Base-by-base conservation (phyloP, 2,113 vertebrate genomes). In the Erinaceus europaeus region DNA sequence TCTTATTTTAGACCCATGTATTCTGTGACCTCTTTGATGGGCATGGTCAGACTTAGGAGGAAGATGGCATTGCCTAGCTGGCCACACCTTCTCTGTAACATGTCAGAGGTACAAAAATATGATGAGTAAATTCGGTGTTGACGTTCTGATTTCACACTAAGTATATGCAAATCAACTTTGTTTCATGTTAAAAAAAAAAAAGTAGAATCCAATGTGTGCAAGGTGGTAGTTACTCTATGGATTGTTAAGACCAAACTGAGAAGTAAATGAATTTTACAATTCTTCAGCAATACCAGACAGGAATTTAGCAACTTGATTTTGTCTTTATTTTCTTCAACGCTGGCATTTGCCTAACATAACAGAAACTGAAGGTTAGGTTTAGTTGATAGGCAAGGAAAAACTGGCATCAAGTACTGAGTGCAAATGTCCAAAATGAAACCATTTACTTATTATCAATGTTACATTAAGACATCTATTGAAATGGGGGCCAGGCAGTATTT, bases 311-410 rank as follows among this genome's bases (percentile, higher is more conserved):
- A 92, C 46, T 68, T 88, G 61, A 79, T 57, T 83, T 42, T 67
- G 64, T 71, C 71, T 79, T 64, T 90, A 78, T 90, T 86, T 61
- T 67, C 53, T 77, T 44, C 40, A 48, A 29, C 27, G 11, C 42
- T 73, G 59, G 88, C 64, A 71, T 89, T 89, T 61, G 80, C 59
- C 82, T 95, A 93, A 82, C 83, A 83, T 72, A 79, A 44, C 27
- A 40, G 52, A 46, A 65, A 72, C 52, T 64, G 36, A 90, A 38
- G 29, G 55, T 64, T 0, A 21, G 32, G 17, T 64, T n/a, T n/a
- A 68, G 21, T 89, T 76, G 73, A 88, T 40, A 79, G 88, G 65
- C 44, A 93, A 71, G 52, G 65, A 84, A 89, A 27, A 62, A 79
- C n/a, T 83, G 68, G 18, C 42, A 75, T 20, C 13, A 13, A 84